Base-by-base conservation (phyloP, 2,888 invertebrate species). In the Pterostichus madidus region DNA sequence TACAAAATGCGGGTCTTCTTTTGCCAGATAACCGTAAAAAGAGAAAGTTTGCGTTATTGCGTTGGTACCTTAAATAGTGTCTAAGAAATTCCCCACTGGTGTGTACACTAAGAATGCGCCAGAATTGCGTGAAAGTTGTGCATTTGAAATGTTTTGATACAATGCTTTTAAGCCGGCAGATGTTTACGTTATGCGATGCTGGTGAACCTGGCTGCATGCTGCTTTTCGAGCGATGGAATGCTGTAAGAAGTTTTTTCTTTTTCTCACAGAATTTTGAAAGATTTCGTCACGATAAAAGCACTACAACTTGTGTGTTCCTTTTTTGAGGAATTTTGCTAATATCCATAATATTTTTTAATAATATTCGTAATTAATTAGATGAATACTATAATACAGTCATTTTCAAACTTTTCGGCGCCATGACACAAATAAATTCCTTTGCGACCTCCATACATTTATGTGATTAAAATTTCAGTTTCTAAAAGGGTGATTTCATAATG, bases 91-190 rank as follows among this genome's bases (percentile, higher is more conserved):
- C 73, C 73, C 73, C 17, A 15, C 73, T 75, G 53, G 13, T 13
- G 10, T 15, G 7, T 3, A 8, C 31, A 13, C 2, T 46, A 15
- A 52, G 32, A 52, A 13, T 53, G 49, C 31, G 15, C 24, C 31
- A 32, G 75, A 75, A 75, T 75, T 75, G 75, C 75, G 79, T 64
- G 64, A 79, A 61, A 64, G 78, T 59, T 17, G 32, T 78, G 39
- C 78, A 61, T 79, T 79, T 79, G 79, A 79, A 79, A 80, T 80
- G 80, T 80, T 80, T 80, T 80, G 80, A 80, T 80, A 71, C 80
- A 80, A 80, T 73, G 80, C 80, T 80, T 49, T 75, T 75, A 75
- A 52, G 52, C 49, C 46, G 24, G 52, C 75, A 75, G 75, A 49
- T 75, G 75, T 75, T 75, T 75, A 75, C 32, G 32, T 6, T 64